These are phyloP conservation scores for Subacronicta megacephala DNA, from an alignment of 2,888 invertebrate genomes.

Conservation along the genomic window DNA sequence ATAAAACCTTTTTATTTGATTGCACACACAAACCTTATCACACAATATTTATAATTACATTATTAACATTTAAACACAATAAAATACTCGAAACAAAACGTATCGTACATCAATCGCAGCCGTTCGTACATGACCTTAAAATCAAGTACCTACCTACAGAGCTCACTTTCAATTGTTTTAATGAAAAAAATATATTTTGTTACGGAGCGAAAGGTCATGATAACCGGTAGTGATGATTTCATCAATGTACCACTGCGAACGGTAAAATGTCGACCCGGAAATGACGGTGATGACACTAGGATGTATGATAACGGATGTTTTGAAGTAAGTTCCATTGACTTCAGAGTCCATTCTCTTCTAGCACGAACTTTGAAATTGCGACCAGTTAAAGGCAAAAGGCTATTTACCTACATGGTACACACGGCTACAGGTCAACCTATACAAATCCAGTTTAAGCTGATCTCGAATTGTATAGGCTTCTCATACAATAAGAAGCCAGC, in stretches of 20 bases:
- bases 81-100: conserved; percentile 40
- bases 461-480: too few relatives aligned
- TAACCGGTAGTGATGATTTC: conserved; percentile 76
- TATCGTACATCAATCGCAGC: conserved; percentile 41
- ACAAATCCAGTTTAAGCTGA: too few relatives aligned
- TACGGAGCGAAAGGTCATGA: conserved; percentile 76
- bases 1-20: neutral
- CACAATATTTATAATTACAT: conserved; percentile 8
- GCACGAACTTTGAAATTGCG: too few relatives aligned
- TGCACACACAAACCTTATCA: too few relatives aligned
- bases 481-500: too few relatives aligned
- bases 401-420: too few relatives aligned
- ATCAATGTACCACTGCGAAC: conserved; percentile 54
- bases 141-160: conserved; percentile 67
- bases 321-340: neutral
- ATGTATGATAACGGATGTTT: conserved; percentile 15
- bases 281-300: neutral
- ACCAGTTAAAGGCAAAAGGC: too few relatives aligned
- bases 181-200: conserved; percentile 60
- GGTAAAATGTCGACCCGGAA: conserved; percentile 40
- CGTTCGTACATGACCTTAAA: conserved; percentile 70
- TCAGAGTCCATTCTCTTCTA: too few relatives aligned
- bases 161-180: conserved; percentile 86
- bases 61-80: conserved; percentile 33
- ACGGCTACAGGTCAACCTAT: too few relatives aligned